Percentiles rank a stretch among this genome's conserved stretches.
These are phyloP conservation scores for Phorcus lineatus DNA, from an alignment of 2,888 invertebrate species.

Conservation along the genomic window DNA sequence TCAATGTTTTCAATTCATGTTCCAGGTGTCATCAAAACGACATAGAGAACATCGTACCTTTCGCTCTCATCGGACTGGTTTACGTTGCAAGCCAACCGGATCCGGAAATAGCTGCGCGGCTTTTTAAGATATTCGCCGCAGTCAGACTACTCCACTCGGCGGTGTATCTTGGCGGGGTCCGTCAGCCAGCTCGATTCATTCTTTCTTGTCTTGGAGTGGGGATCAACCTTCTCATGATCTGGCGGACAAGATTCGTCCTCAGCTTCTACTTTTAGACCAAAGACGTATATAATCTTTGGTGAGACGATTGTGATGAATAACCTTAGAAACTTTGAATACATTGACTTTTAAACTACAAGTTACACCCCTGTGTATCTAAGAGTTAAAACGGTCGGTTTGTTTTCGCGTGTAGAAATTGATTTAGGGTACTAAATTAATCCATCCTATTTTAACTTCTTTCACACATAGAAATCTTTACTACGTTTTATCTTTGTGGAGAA, in stretches of 20 bases:
- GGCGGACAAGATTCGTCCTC: neutral
- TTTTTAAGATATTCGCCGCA: conserved; percentile 19
- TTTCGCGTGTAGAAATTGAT: too few species aligned
- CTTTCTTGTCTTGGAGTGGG: neutral
- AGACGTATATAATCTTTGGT: too few species aligned
- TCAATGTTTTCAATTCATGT: neutral
- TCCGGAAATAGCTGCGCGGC: neutral
- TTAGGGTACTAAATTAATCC: too few species aligned
- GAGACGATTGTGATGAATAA: too few species aligned
- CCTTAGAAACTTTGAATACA: too few species aligned
- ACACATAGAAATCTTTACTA: too few species aligned
- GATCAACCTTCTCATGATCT: conserved; percentile 1
- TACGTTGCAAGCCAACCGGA: conserved; percentile 17
- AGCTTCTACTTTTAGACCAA: too few species aligned
- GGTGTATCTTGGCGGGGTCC: neutral
- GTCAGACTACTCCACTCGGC: neutral
- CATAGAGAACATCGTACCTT: conserved; percentile 14
- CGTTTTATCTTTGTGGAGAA: too few species aligned
- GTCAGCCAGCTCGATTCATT: neutral
- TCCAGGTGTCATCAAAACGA: conserved; percentile 25
- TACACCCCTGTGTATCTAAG: too few species aligned
- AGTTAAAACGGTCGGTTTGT: too few species aligned
- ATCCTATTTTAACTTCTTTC: too few species aligned
- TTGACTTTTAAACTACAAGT: too few species aligned
- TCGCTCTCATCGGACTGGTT: conserved; percentile 2